A percentile compares a stretch with the other conserved stretches of the same genome.
Evolutionary conservation across 37 sponge, comb jelly and placozoan species (phyloP).

Genomic region (Theonella swinhoei): DNA sequence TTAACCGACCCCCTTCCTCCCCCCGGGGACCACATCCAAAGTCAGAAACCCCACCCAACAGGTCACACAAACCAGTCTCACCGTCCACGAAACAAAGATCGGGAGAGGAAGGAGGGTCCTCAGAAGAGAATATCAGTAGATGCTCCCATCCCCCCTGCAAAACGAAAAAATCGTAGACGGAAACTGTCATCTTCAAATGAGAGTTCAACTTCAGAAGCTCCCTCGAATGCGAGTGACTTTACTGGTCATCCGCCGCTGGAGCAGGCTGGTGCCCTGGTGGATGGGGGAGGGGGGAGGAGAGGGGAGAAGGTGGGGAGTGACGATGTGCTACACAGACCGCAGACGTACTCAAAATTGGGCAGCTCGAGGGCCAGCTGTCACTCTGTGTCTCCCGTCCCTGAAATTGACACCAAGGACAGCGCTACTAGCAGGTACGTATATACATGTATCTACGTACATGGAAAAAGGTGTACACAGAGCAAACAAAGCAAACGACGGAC

Average conservation of each 20-base stretch:
- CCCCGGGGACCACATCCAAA: neutral
- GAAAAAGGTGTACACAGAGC: no score
- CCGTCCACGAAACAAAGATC: slow-evolving; percentile 4
- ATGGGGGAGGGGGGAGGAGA: neutral
- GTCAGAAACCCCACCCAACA: neutral
- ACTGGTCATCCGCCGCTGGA: neutral
- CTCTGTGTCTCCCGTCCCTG: neutral
- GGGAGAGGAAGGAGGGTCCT: neutral
- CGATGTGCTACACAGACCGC: neutral
- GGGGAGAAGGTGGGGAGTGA: neutral
- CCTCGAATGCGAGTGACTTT: slow-evolving; percentile 41
- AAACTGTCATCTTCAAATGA: slow-evolving; percentile 83
- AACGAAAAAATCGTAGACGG: slow-evolving; percentile 38
- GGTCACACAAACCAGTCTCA: neutral
- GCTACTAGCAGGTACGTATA: no score
- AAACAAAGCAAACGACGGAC: no score
- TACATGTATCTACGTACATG: no score
- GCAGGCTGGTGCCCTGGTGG: neutral
- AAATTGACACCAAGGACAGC: neutral
- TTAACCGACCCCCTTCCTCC: no score
- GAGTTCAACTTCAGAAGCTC: slow-evolving; percentile 64
- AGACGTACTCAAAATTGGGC: neutral
- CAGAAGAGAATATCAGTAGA: slow-evolving; percentile 29
- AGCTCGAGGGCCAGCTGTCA: no score
- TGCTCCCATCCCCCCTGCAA: slow-evolving; percentile 26